Base-by-base conservation (phyloP, 2,113 vertebrate genomes). In the Channa argus region DNA sequence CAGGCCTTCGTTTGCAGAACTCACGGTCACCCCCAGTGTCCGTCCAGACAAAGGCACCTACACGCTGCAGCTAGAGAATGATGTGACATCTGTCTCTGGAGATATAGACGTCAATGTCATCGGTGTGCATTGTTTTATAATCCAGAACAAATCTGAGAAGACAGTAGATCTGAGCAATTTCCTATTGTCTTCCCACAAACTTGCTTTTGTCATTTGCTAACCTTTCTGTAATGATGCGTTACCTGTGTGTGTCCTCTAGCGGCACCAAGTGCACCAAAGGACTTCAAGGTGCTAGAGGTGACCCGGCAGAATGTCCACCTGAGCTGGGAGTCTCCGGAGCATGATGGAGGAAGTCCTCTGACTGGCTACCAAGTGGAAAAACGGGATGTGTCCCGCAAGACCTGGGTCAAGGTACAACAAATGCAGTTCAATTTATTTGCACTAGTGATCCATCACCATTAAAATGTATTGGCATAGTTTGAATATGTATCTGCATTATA, bases 31-130 rank as follows among this genome's bases (percentile, higher is more conserved):
- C 8, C 98, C 98, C 2, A 99, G 98, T 77, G 94, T 98, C 81
- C 96, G 97, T 8, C 94, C 96, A n/a, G 98, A 99, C 91, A 97
- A 97, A 79, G 98, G 97, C 86, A 90, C 92, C 74, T 99, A 99
- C 88, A 94, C 88, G 3, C 91, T 99, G 67, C 94, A 90, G 0
- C 90, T 99, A 89, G 93, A 97, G 95, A 99, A 99, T 38, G 94
- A 95, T 2, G 92, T 97, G 62, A 92, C 93, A 15, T 94, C 95
- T 5, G 93, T 98, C 73, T 95, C 96, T 59, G 98, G 98, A 84
- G 97, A 99, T 86, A 98, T 99, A 61, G 64, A 97, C 14, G 98
- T 99, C 85, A 98, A 96, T 51, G 98, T 99, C 53, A 99, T 99
- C n/a, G 96, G 98, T 99, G 94, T 90, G 91, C 13, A 41, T 7